Evolutionary conservation across 2,113 vertebrate species (phyloP).

Genomic region (Orthonyx spaldingii): DNA sequence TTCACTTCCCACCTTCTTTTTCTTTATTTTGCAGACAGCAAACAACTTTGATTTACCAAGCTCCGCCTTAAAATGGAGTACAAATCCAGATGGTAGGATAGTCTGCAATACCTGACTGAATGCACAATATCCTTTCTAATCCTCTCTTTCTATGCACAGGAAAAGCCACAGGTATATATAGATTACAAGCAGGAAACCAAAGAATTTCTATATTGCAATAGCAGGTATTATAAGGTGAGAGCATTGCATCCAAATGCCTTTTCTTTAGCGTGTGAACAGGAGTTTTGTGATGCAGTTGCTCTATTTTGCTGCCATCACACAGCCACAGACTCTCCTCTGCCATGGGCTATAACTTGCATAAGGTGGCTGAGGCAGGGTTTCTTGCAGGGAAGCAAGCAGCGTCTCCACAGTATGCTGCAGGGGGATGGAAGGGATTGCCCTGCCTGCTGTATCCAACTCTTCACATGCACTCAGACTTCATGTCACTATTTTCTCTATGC

Average conservation of each 20-base stretch:
- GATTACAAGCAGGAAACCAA: neutral
- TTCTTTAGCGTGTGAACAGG: neutral
- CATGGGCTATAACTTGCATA: neutral
- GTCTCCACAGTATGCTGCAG: neutral
- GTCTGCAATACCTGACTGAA: neutral
- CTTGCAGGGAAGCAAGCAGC: fast-evolving
- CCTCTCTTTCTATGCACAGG: neutral
- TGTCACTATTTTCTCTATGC: fast-evolving
- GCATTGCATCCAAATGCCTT: neutral
- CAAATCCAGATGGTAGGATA: neutral
- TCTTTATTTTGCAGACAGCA: neutral
- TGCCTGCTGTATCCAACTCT: neutral
- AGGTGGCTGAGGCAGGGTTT: neutral
- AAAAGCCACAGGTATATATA: neutral
- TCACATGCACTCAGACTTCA: neutral
- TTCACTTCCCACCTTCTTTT: neutral
- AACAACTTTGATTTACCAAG: neutral
- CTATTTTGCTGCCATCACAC: neutral
- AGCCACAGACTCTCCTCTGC: neutral
- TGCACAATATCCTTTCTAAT: neutral
- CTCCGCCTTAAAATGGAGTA: neutral
- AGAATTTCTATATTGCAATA: neutral
- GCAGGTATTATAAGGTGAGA: neutral
- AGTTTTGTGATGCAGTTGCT: neutral
- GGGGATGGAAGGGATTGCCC: neutral